A percentile compares a stretch with the other conserved stretches of the same genome.
Conservation (phyloP, 2,113 vertebrate genomes). For the Pavo muticus region DNA sequence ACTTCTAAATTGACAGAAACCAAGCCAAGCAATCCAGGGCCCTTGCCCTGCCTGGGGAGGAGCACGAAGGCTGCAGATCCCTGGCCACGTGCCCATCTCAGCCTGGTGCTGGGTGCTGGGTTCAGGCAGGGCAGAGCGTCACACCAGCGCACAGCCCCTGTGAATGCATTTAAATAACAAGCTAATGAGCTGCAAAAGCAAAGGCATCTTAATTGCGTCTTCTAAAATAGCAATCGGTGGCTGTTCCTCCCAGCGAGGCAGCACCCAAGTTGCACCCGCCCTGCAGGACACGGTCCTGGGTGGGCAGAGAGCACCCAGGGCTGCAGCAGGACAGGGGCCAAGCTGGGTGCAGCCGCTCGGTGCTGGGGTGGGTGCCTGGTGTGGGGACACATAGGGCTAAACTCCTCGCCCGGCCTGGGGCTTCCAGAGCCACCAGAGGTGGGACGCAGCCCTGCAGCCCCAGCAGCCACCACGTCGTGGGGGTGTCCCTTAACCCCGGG, state of each 20-base stretch:
- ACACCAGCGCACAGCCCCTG: rapidly evolving
- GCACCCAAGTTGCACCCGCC: neutral
- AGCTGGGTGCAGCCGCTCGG: neutral
- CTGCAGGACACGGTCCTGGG: neutral
- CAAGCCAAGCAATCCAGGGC: neutral
- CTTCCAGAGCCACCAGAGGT: rapidly evolving
- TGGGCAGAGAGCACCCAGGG: neutral
- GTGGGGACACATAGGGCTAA: neutral
- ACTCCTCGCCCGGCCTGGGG: neutral
- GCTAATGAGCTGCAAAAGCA: constrained; percentile 38
- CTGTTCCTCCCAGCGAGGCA: neutral
- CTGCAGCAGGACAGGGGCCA: neutral
- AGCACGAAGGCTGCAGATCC: neutral
- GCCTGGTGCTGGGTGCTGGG: neutral
- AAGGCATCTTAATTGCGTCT: neutral
- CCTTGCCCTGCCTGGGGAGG: neutral
- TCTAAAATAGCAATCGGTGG: constrained; percentile 39
- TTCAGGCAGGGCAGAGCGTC: neutral
- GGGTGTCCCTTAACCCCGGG: neutral
- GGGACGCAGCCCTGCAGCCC: neutral
- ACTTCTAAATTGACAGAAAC: constrained; percentile 53
- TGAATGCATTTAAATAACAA: constrained; percentile 48
- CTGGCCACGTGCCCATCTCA: rapidly evolving
- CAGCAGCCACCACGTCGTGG: neutral
- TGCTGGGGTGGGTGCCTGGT: neutral